These are phyloP conservation scores for Cheilosia urbana DNA, from an alignment of 2,888 invertebrate species.

Conservation along the genomic window DNA sequence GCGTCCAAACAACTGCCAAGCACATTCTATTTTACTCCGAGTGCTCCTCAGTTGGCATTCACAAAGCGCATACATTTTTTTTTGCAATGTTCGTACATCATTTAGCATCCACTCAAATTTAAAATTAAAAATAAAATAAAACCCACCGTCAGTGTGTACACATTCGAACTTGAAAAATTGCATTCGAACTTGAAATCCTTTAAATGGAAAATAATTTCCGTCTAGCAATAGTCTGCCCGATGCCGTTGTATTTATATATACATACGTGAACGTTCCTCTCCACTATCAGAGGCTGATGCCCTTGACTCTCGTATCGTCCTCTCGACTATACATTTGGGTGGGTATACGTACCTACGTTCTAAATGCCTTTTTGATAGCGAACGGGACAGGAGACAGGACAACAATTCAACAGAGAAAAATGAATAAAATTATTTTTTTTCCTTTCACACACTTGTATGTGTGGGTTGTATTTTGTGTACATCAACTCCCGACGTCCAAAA, in stretches of 20 bases:
- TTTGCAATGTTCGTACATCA: no score
- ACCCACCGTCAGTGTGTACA: background rate
- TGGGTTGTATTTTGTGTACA: background rate
- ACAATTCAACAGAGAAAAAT: slow-evolving; percentile 46
- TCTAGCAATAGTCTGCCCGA: slow-evolving; percentile 32
- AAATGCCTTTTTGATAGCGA: slow-evolving; percentile 31
- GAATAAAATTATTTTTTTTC: slow-evolving; percentile 58
- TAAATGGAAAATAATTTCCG: slow-evolving; percentile 51
- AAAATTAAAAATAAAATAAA: no score
- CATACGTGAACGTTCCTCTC: background rate
- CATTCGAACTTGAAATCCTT: slow-evolving; percentile 31
- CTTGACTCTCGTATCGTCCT: slow-evolving; percentile 45
- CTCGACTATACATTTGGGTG: no score
- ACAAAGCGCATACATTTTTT: no score
- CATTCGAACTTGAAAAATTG: slow-evolving; percentile 24
- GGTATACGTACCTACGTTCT: slow-evolving; percentile 1
- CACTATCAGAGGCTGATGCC: slow-evolving; percentile 49
- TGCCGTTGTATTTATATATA: background rate
- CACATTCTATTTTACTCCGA: no score
- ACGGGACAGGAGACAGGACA: slow-evolving; percentile 10
- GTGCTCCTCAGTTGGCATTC: no score
- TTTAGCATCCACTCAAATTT: no score
- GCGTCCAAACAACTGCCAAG: no score
- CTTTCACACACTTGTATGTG: background rate
- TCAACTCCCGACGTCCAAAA: background rate